These are phyloP conservation scores for Theonella swinhoei DNA, from an alignment of 37 sponge, comb jelly and placozoan genomes.

Conservation along the genomic window DNA sequence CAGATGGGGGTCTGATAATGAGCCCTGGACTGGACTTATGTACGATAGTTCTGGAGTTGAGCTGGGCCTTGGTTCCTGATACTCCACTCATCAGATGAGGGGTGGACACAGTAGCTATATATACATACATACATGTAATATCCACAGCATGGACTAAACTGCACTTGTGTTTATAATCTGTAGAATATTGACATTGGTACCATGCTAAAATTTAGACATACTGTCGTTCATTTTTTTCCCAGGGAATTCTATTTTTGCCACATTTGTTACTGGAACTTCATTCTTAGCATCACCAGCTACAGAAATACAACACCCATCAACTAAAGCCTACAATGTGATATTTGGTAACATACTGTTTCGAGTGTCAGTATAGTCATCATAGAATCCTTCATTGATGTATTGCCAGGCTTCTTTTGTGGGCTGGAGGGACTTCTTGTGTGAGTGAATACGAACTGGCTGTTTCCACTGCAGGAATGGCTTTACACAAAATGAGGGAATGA, in stretches of 20 bases:
- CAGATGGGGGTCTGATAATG: not conserved
- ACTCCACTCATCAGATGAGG: conserved; percentile 12
- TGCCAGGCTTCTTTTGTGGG: conserved; percentile 21
- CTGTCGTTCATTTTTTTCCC: conserved; percentile 17
- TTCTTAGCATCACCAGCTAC: conserved; percentile 53
- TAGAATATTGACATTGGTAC: not conserved
- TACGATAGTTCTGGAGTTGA: conserved; percentile 11
- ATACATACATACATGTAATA: not conserved
- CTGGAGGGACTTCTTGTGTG: conserved; percentile 43
- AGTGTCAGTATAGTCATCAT: conserved; percentile 55
- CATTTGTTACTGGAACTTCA: conserved; percentile 61
- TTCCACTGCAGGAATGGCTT: conserved; percentile 56
- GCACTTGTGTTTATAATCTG: not conserved
- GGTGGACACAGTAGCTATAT: not conserved
- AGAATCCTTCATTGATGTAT: conserved; percentile 49
- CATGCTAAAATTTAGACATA: not conserved
- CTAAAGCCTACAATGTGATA: no score
- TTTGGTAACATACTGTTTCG: conserved; percentile 47
- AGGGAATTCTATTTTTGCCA: conserved; percentile 63
- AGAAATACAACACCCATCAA: no score
- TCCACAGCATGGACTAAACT: not conserved
- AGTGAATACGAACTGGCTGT: conserved; percentile 49
- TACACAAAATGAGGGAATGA: not conserved
- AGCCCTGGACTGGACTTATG: not conserved
- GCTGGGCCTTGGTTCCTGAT: conserved; percentile 37